Evolutionary conservation across 1,140 invertebrate genomes (phyloP).

Genomic region (Drosophila persimilis): DNA sequence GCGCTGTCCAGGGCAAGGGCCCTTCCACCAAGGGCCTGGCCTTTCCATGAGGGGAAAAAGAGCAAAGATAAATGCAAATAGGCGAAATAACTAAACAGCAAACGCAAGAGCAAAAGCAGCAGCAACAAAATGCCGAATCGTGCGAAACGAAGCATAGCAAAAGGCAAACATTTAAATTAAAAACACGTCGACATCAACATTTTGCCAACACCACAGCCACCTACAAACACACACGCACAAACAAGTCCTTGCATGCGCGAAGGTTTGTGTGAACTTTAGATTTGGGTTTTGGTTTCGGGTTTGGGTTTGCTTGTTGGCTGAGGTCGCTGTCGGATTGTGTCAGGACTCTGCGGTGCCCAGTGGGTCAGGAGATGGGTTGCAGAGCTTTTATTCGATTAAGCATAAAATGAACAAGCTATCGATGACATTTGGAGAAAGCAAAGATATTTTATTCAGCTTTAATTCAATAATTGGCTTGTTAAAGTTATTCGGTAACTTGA

Average conservation of each 20-base stretch:
- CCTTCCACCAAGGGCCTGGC: too few species aligned
- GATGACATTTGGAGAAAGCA: too few species aligned
- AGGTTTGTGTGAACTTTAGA: conserved; percentile 7
- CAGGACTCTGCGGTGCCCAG: conserved; percentile 1
- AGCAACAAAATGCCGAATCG: conserved; percentile 56
- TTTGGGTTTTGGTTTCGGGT: conserved; percentile 16
- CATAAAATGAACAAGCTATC: too few species aligned
- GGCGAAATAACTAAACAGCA: conserved; percentile 62
- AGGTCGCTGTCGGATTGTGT: conserved; percentile 32
- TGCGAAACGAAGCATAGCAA: conserved; percentile 41
- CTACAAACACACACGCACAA: conserved; percentile 19
- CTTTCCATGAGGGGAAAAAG: not conserved
- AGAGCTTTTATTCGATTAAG: too few species aligned
- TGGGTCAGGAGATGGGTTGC: not conserved
- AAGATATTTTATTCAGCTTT: too few species aligned
- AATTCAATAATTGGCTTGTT: too few species aligned
- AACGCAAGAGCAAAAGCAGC: conserved; percentile 11
- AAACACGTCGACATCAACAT: conserved; percentile 73
- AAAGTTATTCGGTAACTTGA: too few species aligned
- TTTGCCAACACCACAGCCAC: conserved; percentile 49
- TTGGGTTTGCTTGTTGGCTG: conserved; percentile 28
- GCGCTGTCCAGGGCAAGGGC: conserved; percentile 3
- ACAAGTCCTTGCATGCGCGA: conserved; percentile 12
- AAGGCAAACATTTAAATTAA: conserved; percentile 72
- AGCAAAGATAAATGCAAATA: conserved; percentile 61